These are phyloP conservation scores for Drosophila villosipedis DNA, from an alignment of 2,888 invertebrate genomes.

Conservation along the genomic window DNA sequence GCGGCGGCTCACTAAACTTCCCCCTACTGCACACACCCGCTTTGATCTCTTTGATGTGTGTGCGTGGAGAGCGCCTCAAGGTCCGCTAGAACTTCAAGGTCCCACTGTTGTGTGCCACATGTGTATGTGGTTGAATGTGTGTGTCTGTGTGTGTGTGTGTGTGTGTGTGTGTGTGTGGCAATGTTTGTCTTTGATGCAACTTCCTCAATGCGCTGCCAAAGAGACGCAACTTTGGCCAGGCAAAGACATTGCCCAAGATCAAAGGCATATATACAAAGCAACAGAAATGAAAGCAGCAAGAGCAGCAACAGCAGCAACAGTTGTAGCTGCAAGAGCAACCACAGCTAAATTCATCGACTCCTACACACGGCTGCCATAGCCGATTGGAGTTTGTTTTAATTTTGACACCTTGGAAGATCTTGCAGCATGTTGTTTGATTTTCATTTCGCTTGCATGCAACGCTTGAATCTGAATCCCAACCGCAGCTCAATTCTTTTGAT, in stretches of 20 bases:
- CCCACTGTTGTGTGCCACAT: slow-evolving; percentile 49
- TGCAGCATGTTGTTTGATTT: slow-evolving; percentile 57
- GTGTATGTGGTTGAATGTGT: slow-evolving; percentile 8
- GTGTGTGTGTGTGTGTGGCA: slow-evolving; percentile 26
- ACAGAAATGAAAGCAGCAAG: slow-evolving; percentile 12
- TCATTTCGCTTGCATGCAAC: slow-evolving; percentile 45
- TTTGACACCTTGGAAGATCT: slow-evolving; percentile 78
- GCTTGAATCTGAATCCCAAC: slow-evolving; percentile 42
- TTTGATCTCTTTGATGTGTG: slow-evolving; percentile 70
- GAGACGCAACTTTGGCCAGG: slow-evolving; percentile 60
- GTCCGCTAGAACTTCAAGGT: slow-evolving; percentile 77
- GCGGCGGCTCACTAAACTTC: slow-evolving; percentile 37
- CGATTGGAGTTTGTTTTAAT: slow-evolving; percentile 71
- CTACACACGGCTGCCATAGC: slow-evolving; percentile 21
- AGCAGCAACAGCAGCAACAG: slow-evolving; percentile 22
- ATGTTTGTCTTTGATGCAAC: slow-evolving; percentile 79
- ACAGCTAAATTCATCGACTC: slow-evolving; percentile 31
- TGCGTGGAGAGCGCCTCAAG: slow-evolving; percentile 65
- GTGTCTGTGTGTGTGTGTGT: slow-evolving; percentile 5
- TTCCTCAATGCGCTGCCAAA: slow-evolving; percentile 75
- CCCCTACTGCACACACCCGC: slow-evolving; percentile 19
- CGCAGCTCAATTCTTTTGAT: slow-evolving; percentile 49
- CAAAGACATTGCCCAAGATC: slow-evolving; percentile 63
- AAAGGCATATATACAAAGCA: slow-evolving; percentile 68
- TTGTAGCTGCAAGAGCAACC: slow-evolving; percentile 3